These are phyloP conservation scores for Anarhynchus alexandrinus DNA, from an alignment of 2,113 vertebrate genomes.

Conservation along the genomic window DNA sequence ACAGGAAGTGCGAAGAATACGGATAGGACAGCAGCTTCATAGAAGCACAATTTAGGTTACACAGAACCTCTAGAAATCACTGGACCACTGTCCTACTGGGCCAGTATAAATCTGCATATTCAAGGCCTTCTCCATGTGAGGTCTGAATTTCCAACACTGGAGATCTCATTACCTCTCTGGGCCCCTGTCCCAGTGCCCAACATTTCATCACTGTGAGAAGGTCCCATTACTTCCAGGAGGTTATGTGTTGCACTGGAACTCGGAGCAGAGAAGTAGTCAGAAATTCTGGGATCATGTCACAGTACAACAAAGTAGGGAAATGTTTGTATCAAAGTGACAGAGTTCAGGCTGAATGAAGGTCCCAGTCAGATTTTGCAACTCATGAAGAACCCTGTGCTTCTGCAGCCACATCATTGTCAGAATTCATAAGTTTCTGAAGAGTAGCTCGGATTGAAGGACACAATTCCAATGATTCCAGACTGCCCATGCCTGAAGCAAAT, in stretches of 20 bases:
- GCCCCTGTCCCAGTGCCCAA: not conserved
- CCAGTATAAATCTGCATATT: not conserved
- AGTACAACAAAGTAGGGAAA: not conserved
- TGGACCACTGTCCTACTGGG: not conserved
- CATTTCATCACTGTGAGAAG: not conserved
- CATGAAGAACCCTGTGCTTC: not conserved
- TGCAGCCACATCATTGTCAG: not conserved
- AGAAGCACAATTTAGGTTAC: not conserved
- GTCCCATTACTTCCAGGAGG: not conserved
- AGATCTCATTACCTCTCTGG: not conserved
- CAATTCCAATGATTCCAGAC: not conserved
- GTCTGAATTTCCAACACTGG: not conserved
- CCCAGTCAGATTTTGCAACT: not conserved
- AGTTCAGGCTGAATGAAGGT: not conserved
- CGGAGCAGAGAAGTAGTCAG: not conserved
- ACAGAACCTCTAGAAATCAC: not conserved
- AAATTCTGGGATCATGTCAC: not conserved
- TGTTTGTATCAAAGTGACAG: not conserved
- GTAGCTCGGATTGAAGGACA: not conserved
- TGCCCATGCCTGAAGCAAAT: not conserved
- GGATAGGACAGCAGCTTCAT: not conserved
- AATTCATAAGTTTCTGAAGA: not conserved
- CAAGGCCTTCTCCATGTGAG: not conserved
- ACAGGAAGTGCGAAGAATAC: not conserved
- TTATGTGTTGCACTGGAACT: not conserved